Conservation (phyloP, 2,888 invertebrate species). For the Phlogophora meticulosa region DNA sequence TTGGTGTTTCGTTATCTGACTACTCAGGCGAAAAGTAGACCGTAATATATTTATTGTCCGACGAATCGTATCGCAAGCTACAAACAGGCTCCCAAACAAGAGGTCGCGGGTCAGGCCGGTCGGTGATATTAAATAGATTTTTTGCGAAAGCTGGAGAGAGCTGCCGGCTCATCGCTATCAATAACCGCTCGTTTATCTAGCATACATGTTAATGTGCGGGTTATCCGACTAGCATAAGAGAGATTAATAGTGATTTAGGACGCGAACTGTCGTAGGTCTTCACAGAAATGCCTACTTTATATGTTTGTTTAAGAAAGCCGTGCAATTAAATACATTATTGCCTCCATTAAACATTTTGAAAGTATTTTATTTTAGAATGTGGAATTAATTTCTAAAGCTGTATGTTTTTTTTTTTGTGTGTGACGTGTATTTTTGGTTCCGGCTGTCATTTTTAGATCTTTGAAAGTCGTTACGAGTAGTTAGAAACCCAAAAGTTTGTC, state of each 20-base stretch:
- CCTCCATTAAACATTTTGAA: not conserved
- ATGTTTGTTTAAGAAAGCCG: conserved; percentile 4
- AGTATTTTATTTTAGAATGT: not conserved
- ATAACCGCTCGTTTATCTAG: conserved; percentile 38
- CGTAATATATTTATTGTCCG: too few species aligned
- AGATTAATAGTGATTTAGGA: conserved; percentile 23
- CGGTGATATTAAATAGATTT: conserved; percentile 54
- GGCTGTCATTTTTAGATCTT: too few species aligned
- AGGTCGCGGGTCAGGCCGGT: conserved; percentile 51
- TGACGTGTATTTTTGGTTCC: too few species aligned
- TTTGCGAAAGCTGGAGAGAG: conserved; percentile 67
- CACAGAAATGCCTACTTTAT: not conserved
- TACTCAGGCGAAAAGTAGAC: too few species aligned
- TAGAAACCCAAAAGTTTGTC: too few species aligned
- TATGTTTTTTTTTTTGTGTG: not conserved
- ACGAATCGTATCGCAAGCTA: conserved; percentile 45
- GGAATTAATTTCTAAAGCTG: not conserved
- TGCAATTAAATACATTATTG: conserved; percentile 17
- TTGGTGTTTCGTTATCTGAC: too few species aligned
- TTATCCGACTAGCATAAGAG: conserved; percentile 7
- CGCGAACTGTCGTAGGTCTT: not conserved
- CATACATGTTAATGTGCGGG: conserved; percentile 23
- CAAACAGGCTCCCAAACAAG: conserved; percentile 29
- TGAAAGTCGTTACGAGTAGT: too few species aligned
- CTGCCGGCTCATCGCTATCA: conserved; percentile 39